Evolutionary conservation across 1,140 invertebrate genomes (phyloP).

Genomic region (Drosophila pallidifrons): DNA sequence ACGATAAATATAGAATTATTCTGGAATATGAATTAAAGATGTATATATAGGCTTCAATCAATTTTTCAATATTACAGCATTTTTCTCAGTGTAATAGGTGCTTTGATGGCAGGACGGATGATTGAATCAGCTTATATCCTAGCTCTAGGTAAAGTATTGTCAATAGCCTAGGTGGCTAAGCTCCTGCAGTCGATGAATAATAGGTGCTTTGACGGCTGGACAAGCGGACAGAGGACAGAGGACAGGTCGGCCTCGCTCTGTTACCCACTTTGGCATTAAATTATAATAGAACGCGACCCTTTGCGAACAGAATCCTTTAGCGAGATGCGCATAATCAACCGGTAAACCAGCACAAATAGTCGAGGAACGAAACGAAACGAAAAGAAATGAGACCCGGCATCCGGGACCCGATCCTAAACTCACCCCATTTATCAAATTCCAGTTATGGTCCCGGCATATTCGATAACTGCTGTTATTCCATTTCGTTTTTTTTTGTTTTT

Average conservation of each 20-base stretch:
- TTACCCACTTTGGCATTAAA: not conserved
- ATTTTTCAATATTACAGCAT: too few relatives aligned
- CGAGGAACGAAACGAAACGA: not conserved
- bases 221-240: not conserved
- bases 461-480: constrained; percentile 30
- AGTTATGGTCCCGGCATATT: constrained; percentile 42
- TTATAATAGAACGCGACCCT: not conserved
- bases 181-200: not conserved
- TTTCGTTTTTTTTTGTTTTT: constrained; percentile 16
- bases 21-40: too few relatives aligned
- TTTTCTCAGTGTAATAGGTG: too few relatives aligned
- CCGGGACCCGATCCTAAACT: constrained; percentile 38
- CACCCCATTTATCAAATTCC: constrained; percentile 48
- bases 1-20: too few relatives aligned
- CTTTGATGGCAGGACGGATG: too few relatives aligned
- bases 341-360: constrained; percentile 70
- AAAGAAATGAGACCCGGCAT: too few relatives aligned
- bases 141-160: too few relatives aligned
- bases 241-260: not conserved
- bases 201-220: not conserved
- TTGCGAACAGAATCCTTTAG: constrained; percentile 13
- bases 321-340: constrained; percentile 69
- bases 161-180: not conserved
- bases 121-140: too few relatives aligned
- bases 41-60: too few relatives aligned